These are phyloP conservation scores for Calliphora vicina DNA, from an alignment of 1,140 invertebrate species.

Conservation along the genomic window DNA sequence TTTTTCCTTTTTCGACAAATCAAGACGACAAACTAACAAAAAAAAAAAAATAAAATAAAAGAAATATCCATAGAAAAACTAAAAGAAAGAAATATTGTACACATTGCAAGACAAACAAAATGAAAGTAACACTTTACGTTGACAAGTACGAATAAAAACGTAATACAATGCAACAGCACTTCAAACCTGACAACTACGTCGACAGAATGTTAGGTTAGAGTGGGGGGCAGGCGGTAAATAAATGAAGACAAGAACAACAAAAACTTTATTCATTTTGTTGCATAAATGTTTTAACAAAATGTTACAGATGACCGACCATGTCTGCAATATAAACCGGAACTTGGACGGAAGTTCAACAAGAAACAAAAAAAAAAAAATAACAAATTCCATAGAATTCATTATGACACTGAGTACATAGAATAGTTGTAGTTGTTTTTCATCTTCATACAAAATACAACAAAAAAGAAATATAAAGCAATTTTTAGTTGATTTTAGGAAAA, in stretches of 20 bases:
- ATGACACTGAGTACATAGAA: conserved; percentile 8
- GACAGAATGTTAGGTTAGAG: too few species aligned
- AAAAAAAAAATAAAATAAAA: background rate
- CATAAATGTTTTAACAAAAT: conserved; percentile 14
- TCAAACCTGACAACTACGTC: background rate
- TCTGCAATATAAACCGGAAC: conserved; percentile 9
- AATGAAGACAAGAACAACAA: background rate
- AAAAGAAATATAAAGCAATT: background rate
- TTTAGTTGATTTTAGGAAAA: background rate
- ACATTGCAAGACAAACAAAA: background rate
- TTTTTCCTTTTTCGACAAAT: background rate
- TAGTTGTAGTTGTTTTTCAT: background rate
- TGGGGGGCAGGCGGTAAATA: background rate
- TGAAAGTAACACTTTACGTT: conserved; percentile 9
- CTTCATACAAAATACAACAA: background rate
- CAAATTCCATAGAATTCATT: conserved; percentile 1
- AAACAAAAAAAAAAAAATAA: background rate
- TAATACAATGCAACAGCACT: background rate
- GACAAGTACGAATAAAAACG: background rate
- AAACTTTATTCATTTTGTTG: conserved; percentile 6
- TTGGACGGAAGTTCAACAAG: background rate
- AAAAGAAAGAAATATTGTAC: background rate
- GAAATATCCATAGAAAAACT: too few species aligned
- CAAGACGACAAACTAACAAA: background rate
- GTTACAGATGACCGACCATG: conserved; percentile 15